Evolutionary conservation across 1,140 invertebrate genomes (phyloP).

Genomic region (Lutraria rhynchaena): DNA sequence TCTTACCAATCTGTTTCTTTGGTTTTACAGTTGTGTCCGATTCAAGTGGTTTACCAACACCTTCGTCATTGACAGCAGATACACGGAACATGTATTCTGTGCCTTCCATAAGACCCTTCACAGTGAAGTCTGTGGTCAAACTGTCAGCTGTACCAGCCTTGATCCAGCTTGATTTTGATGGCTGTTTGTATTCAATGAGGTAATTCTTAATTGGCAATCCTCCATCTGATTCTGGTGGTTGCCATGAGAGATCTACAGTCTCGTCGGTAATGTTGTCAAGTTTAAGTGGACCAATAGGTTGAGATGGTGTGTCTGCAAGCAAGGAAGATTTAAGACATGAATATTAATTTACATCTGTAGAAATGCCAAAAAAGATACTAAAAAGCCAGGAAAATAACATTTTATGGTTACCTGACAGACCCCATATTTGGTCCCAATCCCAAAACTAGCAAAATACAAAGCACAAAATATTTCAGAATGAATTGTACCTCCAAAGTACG

Average conservation of each 20-base stretch:
- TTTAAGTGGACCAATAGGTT: constrained; percentile 66
- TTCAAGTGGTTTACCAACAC: constrained; percentile 93
- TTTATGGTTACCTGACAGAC: too few relatives aligned
- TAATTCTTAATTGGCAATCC: constrained; percentile 76
- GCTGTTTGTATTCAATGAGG: constrained; percentile 79
- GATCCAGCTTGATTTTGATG: constrained; percentile 93
- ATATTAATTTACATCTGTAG: too few relatives aligned
- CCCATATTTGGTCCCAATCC: too few relatives aligned
- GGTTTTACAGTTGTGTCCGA: constrained; percentile 95
- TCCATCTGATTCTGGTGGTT: constrained; percentile 76
- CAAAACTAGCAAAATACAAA: too few relatives aligned
- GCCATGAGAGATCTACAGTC: constrained; percentile 74
- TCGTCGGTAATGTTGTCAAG: constrained; percentile 68
- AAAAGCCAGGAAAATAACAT: too few relatives aligned
- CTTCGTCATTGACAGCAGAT: constrained; percentile 94
- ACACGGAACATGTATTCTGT: constrained; percentile 70
- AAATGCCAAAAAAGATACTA: too few relatives aligned
- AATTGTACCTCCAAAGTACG: too few relatives aligned
- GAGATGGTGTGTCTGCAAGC: constrained; percentile 61
- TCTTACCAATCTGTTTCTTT: constrained; percentile 94
- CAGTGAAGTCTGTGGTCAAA: constrained; percentile 82
- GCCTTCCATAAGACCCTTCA: constrained; percentile 65
- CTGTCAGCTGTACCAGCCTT: constrained; percentile 85
- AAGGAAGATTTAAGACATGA: too few relatives aligned
- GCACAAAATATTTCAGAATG: too few relatives aligned